Conservation (phyloP, 2,113 vertebrate genomes). For the Mus spicilegus region DNA sequence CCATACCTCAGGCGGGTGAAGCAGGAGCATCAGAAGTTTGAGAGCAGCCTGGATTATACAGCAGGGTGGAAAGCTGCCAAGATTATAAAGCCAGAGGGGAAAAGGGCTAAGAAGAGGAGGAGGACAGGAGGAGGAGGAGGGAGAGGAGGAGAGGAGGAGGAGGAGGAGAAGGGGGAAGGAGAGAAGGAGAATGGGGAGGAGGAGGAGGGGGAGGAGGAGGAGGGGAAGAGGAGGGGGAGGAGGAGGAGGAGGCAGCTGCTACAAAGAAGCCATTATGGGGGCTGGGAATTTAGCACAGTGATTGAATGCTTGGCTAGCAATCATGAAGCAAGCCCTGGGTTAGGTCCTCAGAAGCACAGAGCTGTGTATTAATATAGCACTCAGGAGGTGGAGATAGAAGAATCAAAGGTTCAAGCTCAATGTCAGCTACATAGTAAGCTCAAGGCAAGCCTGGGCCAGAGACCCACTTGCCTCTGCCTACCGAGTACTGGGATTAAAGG, state of each 20-base stretch:
- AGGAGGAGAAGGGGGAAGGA: rapidly evolving
- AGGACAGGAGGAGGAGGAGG: rapidly evolving
- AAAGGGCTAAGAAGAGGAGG: too few species aligned
- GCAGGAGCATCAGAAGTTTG: not conserved
- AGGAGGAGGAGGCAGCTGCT: not conserved
- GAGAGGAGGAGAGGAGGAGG: not conserved
- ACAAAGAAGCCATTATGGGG: not conserved
- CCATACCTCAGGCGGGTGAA: not conserved
- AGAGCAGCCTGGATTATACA: not conserved
- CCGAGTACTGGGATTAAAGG: not conserved
- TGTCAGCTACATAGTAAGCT: not conserved
- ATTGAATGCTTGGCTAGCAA: not conserved
- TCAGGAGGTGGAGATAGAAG: not conserved
- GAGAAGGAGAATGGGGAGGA: not conserved
- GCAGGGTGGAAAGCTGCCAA: not conserved
- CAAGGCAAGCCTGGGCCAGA: not conserved
- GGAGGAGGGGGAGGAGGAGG: not conserved
- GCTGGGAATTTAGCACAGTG: not conserved
- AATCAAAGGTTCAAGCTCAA: not conserved
- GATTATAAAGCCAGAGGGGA: not conserved
- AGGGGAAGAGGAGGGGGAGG: too few species aligned
- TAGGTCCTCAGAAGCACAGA: not conserved
- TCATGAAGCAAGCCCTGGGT: not conserved
- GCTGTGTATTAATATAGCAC: not conserved
- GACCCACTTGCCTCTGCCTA: not conserved